Evolutionary conservation across 2,888 invertebrate genomes (phyloP), one percentile per base, ranked within the genome.

Genomic region (Drosophila cognata): DNA sequence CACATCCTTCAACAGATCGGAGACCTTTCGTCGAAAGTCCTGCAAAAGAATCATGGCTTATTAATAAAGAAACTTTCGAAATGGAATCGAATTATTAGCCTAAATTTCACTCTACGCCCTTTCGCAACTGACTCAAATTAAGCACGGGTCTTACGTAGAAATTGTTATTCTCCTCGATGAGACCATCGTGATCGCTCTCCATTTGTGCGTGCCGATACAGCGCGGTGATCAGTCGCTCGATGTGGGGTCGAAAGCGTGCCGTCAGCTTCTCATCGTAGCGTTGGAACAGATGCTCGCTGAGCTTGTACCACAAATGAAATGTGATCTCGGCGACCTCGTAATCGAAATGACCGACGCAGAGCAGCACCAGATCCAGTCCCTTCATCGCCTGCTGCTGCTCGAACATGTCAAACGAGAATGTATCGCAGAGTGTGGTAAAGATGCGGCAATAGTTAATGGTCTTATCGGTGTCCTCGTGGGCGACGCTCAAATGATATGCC

Each of bases 341-440:
- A 93, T 99, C 99, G 93, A 99, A 98, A 94, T 99, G 99, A 0
- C 98, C 98, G 13, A 98, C 97, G 93, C 99, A 98, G 43, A 96
- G 96, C 55, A 99, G 94, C 13, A 98, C 96, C 81, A 99, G 94
- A 92, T 99, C 98, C 72, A 99, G 94, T 4, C 97, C 96, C 92
- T 97, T 96, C 75, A 98, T 94, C 28, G 95, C 94, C 70, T 93
- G 92, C 78, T 95, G 94, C 50, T 94, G 94, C 16, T 94, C 78
- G 4, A 98, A 94, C 88, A 99, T 97, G 90, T 96, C 96, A 77
- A 96, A 96, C 79, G 99, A 94, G 92, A 98, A 97, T 10, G 98
- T 96, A 93, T 99, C 99, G 0, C 96, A 98, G 25, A 91, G 83
- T 4, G 91, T 99, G 2, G 99, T 99, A 92, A 99, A 99, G 81